These are phyloP conservation scores for Naso thynnoides DNA, from an alignment of 2,797 vertebrate species.

Conservation along the genomic window DNA sequence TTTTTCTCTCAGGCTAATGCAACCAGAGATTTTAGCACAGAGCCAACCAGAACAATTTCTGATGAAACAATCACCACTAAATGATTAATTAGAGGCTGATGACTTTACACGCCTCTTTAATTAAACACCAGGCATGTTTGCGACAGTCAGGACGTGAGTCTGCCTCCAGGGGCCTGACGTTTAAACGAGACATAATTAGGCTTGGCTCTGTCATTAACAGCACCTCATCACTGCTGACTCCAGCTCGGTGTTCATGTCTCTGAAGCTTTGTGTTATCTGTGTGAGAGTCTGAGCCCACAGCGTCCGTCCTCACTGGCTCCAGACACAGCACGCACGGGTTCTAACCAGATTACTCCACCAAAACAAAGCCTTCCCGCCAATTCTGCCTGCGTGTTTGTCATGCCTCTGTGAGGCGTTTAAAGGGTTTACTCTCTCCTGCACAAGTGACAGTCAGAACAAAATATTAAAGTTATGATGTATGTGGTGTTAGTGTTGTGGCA, in stretches of 20 bases:
- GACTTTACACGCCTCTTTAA: neutral
- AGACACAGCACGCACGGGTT: slow-evolving; percentile 8
- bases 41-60: neutral
- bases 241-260: neutral
- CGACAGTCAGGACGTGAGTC: neutral
- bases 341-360: slow-evolving; percentile 29
- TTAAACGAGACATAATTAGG: neutral
- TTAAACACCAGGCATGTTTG: neutral
- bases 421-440: neutral
- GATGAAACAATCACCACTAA: neutral
- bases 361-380: slow-evolving; percentile 38
- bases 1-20: neutral
- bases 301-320: neutral
- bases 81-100: neutral
- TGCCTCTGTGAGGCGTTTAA: neutral
- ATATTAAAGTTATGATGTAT: no score
- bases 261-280: neutral
- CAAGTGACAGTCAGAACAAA: no score
- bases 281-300: slow-evolving; percentile 5
- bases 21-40: neutral
- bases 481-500: no score
- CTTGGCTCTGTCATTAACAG: neutral
- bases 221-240: neutral
- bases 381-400: slow-evolving; percentile 11
- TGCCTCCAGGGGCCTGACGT: neutral